These are phyloP conservation scores for Catostomus latipinnis DNA, from an alignment of 2,797 vertebrate genomes.

Conservation along the genomic window DNA sequence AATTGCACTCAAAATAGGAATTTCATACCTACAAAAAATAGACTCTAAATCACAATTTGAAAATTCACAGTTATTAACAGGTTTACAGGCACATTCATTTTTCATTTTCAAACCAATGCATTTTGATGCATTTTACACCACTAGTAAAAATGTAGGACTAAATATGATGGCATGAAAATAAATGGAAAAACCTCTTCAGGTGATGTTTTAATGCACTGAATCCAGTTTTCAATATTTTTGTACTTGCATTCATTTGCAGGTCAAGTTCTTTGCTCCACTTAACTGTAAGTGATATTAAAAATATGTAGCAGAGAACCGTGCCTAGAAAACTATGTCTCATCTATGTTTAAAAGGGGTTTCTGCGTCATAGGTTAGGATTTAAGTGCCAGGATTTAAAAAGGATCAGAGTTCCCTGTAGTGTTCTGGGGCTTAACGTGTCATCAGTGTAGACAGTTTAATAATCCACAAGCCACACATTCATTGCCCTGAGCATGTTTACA, in stretches of 20 bases:
- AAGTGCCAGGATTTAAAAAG: slow-evolving; percentile 58
- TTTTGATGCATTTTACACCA: too few species aligned
- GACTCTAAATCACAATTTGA: too few species aligned
- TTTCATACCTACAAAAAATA: too few species aligned
- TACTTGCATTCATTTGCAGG: background rate
- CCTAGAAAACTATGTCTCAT: slow-evolving; percentile 34
- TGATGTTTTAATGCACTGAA: background rate
- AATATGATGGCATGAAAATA: background rate
- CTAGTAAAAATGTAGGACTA: too few species aligned
- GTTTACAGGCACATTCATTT: too few species aligned
- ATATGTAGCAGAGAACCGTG: slow-evolving; percentile 32
- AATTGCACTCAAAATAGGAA: too few species aligned
- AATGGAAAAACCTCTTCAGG: background rate
- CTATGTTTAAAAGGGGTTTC: slow-evolving; percentile 50
- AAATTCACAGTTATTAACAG: too few species aligned
- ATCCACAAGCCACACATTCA: slow-evolving; percentile 46
- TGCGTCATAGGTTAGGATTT: slow-evolving; percentile 47
- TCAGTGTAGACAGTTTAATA: slow-evolving; percentile 54
- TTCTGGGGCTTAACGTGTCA: slow-evolving; percentile 44
- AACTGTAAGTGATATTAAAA: slow-evolving; percentile 43
- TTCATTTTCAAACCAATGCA: too few species aligned
- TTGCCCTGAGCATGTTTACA: slow-evolving; percentile 30
- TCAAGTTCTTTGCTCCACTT: slow-evolving; percentile 1
- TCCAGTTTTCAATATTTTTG: background rate
- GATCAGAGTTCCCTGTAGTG: slow-evolving; percentile 56